Evolutionary conservation across 2,797 vertebrate genomes (phyloP).

Genomic region (Coreius guichenoti): DNA sequence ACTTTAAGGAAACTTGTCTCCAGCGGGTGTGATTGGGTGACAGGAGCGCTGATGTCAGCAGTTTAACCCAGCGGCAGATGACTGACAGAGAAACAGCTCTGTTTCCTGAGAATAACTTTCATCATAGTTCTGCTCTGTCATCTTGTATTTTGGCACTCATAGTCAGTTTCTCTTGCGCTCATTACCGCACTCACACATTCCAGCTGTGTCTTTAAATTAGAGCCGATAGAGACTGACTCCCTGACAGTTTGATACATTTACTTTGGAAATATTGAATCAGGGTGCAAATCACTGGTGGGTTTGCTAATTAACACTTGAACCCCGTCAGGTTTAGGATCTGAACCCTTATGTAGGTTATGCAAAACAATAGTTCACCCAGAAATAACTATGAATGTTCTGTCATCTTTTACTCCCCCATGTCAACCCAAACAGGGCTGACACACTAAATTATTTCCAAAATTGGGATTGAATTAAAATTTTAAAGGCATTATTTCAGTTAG

Average conservation of each 20-base stretch:
- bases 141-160: background rate
- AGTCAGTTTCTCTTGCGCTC: background rate
- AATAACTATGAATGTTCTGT: background rate
- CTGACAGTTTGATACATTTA: background rate
- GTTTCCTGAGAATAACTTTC: background rate
- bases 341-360: background rate
- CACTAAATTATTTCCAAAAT: background rate
- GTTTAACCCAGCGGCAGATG: background rate
- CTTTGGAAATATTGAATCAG: background rate
- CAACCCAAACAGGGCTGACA: background rate
- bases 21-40: constrained; percentile 13
- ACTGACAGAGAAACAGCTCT: background rate
- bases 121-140: constrained; percentile 26
- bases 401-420: background rate
- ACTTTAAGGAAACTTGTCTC: background rate
- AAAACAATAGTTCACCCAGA: background rate
- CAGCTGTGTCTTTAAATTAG: background rate
- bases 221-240: background rate
- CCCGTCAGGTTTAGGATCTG: background rate
- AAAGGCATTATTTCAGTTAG: background rate
- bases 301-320: background rate
- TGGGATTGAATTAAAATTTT: background rate
- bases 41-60: constrained; percentile 16
- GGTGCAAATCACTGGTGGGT: background rate
- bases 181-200: background rate